A percentile compares a stretch with the other conserved stretches of the same genome.
Conservation (phyloP, 2,888 invertebrate genomes). For the Harmothoe impar region DNA sequence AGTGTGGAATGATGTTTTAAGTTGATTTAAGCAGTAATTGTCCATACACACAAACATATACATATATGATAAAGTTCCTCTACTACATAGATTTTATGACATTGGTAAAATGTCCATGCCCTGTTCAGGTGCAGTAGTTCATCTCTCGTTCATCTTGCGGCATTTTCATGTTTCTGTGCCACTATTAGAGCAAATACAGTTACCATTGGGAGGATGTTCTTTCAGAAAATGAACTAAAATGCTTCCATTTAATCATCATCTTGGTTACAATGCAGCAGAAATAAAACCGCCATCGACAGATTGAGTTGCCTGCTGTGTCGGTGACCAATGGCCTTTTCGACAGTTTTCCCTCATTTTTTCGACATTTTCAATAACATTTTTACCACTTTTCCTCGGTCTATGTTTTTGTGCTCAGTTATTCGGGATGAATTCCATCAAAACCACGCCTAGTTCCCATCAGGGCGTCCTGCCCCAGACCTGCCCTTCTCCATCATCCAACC, state of each 20-base stretch:
- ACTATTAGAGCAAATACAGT: not conserved
- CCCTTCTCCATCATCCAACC: not conserved
- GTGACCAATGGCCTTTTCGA: conserved; percentile 26
- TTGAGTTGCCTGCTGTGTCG: conserved; percentile 2
- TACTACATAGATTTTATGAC: too few relatives aligned
- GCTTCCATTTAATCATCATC: conserved; percentile 23
- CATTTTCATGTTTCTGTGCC: not conserved
- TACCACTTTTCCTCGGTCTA: not conserved
- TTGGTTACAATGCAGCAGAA: not conserved
- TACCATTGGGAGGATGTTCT: not conserved
- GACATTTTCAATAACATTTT: too few relatives aligned
- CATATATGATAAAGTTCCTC: too few relatives aligned
- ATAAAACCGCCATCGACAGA: not conserved
- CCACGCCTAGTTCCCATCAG: not conserved
- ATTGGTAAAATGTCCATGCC: too few relatives aligned
- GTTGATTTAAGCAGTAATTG: too few relatives aligned
- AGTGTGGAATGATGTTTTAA: too few relatives aligned
- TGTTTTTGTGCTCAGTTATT: conserved; percentile 8
- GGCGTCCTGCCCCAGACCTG: not conserved
- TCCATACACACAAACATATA: too few relatives aligned
- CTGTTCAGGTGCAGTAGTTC: too few relatives aligned
- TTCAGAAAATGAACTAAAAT: not conserved
- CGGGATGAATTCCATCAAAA: not conserved
- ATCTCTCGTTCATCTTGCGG: not conserved
- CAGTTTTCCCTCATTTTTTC: not conserved